phyloP scores from a whole-genome alignment of 2,113 vertebrate species.

The Empidonax traillii region DNA sequence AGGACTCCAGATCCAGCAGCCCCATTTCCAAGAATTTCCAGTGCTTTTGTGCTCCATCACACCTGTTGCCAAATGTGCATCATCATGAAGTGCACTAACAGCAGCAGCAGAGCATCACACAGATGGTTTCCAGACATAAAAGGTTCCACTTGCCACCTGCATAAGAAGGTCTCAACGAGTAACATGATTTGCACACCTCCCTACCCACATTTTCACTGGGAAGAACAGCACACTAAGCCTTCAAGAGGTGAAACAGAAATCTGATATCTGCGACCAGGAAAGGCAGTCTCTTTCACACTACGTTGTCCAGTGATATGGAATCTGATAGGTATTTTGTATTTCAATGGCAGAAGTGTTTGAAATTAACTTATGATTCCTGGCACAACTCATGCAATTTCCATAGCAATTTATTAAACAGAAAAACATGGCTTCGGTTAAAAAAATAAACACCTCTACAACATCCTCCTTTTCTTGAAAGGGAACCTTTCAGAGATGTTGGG shows the following conservation, averaged over 20 bases:
- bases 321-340: background rate
- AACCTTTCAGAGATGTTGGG: conserved; percentile 53
- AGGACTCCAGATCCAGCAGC: fast-evolving
- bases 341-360: conserved; percentile 27
- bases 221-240: background rate
- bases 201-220: background rate
- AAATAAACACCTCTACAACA: conserved; percentile 70
- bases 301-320: background rate
- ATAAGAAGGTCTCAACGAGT: background rate
- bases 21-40: background rate
- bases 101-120: background rate
- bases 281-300: background rate
- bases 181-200: fast-evolving
- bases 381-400: conserved; percentile 65
- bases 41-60: background rate
- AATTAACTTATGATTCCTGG: conserved; percentile 59
- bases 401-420: conserved; percentile 61
- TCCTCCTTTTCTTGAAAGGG: conserved; percentile 55
- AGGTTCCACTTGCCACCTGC: background rate
- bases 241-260: background rate
- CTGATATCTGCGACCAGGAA: background rate
- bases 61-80: fast-evolving
- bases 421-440: conserved; percentile 68
- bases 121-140: background rate
- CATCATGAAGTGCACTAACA: fast-evolving